Conservation (phyloP, 2,113 vertebrate genomes). For the Brachyhypopomus occidentalis region DNA sequence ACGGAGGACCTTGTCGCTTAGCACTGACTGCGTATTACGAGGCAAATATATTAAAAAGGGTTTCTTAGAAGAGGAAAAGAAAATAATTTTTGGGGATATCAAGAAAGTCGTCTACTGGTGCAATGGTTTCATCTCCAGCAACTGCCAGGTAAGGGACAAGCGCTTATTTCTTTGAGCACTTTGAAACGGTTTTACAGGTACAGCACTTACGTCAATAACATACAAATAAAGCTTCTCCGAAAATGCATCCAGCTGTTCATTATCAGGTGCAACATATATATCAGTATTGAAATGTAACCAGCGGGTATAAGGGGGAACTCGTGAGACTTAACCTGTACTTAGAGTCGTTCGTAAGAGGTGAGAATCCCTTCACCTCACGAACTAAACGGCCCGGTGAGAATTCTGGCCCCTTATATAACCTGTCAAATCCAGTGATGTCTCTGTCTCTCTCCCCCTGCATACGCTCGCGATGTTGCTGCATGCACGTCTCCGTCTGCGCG, state of each 20-base stretch:
- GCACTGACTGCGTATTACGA: neutral
- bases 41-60: neutral
- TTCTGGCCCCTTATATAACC: conserved; percentile 7
- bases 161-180: neutral
- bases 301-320: neutral
- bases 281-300: neutral
- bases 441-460: neutral
- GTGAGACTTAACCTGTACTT: neutral
- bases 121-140: neutral
- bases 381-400: neutral
- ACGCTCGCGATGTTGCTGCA: no score
- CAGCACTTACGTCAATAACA: neutral
- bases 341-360: neutral
- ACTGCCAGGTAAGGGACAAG: conserved; percentile 25
- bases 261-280: neutral
- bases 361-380: neutral
- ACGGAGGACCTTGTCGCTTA: neutral
- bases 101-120: conserved; percentile 5
- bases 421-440: neutral
- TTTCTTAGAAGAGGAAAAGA: neutral
- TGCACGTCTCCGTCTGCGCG: neutral
- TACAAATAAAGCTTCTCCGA: no score
- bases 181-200: neutral
- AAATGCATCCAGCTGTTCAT: neutral
- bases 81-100: neutral